Evolutionary conservation across 2,888 invertebrate species (phyloP).

Genomic region (Drosophila ustulata): DNA sequence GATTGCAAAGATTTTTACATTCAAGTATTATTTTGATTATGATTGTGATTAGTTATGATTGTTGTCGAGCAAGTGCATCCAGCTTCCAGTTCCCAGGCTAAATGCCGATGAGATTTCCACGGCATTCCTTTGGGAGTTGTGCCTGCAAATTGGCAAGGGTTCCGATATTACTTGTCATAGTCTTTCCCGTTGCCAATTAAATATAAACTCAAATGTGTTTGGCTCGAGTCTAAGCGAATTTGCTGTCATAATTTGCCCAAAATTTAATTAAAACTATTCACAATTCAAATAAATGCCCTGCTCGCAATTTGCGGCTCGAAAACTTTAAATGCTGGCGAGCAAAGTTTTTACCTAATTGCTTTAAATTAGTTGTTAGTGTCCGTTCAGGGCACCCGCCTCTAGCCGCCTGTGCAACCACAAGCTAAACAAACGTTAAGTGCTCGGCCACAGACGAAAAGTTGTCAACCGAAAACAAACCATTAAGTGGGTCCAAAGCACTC

Average conservation of each 20-base stretch:
- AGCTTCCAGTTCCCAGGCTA: conserved; percentile 35
- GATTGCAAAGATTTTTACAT: conserved; percentile 59
- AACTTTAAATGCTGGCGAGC: conserved; percentile 65
- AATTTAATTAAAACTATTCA: conserved; percentile 78
- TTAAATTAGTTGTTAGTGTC: conserved; percentile 82
- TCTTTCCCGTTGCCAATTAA: conserved; percentile 36
- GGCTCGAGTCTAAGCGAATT: conserved; percentile 47
- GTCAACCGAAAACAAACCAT: conserved; percentile 82
- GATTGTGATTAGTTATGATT: conserved; percentile 72
- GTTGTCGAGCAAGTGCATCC: conserved; percentile 70
- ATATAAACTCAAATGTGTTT: conserved; percentile 51
- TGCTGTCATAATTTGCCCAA: conserved; percentile 66
- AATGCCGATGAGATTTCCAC: conserved; percentile 68
- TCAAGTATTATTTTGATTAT: conserved; percentile 72
- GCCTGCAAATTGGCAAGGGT: background rate
- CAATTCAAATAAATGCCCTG: conserved; percentile 58
- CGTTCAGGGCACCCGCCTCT: conserved; percentile 31
- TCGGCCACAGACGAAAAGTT: conserved; percentile 61
- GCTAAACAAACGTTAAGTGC: conserved; percentile 70
- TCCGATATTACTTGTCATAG: background rate
- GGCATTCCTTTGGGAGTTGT: conserved; percentile 61
- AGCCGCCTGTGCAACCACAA: conserved; percentile 54
- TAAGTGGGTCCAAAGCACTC: conserved; percentile 76
- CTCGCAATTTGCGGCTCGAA: conserved; percentile 55
- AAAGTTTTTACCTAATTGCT: conserved; percentile 81